Percentiles rank a stretch among this genome's conserved stretches.
Evolutionary conservation across 2,888 invertebrate species (phyloP).

Genomic region (Cinara cedri): DNA sequence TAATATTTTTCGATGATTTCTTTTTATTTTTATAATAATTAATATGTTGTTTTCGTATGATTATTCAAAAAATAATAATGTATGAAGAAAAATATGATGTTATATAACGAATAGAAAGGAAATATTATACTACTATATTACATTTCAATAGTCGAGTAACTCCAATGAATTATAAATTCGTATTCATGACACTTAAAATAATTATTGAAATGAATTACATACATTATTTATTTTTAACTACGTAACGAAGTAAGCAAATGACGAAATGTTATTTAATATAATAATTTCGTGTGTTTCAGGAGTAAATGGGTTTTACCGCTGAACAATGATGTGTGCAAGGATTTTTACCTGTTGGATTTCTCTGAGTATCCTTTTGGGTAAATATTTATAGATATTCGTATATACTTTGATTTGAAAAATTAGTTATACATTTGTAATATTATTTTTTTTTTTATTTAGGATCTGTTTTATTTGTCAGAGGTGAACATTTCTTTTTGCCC

Average conservation of each 20-base stretch:
- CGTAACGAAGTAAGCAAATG: not conserved
- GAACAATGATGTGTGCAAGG: conserved; percentile 50
- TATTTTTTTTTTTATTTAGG: not conserved
- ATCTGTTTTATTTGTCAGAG: conserved; percentile 19
- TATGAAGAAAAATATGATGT: not conserved
- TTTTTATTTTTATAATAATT: not conserved
- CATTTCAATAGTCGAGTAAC: not conserved
- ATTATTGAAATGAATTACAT: not conserved
- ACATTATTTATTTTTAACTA: not conserved
- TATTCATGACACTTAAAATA: not conserved
- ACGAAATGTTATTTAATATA: not conserved
- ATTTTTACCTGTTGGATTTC: conserved; percentile 42
- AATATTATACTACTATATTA: not conserved
- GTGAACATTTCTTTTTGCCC: conserved; percentile 50
- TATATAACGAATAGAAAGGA: not conserved
- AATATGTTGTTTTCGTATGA: not conserved
- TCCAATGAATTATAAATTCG: not conserved
- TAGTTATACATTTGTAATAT: no score
- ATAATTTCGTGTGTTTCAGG: conserved; percentile 22
- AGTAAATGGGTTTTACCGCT: conserved; percentile 51
- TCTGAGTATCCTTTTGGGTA: conserved; percentile 38
- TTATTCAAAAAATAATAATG: not conserved
- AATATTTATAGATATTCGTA: not conserved
- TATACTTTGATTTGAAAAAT: no score
- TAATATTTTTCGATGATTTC: not conserved